Percentiles rank a stretch among this genome's conserved stretches.
These are phyloP conservation scores for Chironomus riparius DNA, from an alignment of 2,888 invertebrate genomes.

Conservation along the genomic window DNA sequence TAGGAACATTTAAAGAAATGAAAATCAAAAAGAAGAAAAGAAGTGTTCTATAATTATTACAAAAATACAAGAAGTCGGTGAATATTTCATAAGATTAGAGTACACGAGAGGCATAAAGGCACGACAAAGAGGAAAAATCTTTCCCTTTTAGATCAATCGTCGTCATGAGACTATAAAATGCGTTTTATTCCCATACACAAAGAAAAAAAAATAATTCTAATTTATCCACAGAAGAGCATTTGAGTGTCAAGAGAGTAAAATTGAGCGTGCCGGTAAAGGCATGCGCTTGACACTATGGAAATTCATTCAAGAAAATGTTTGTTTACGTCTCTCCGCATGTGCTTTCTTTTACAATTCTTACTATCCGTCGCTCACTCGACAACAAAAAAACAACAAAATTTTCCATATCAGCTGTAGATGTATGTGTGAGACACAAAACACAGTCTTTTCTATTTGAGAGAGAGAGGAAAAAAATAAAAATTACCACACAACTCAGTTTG, in stretches of 20 bases:
- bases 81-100: conserved; percentile 20
- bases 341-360: conserved; percentile 10
- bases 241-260: not conserved
- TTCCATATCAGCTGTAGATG: not conserved
- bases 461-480: not conserved
- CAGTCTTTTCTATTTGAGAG: not conserved
- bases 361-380: not conserved
- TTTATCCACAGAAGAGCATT: not conserved
- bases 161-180: not conserved
- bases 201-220: not conserved
- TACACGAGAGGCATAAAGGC: not conserved
- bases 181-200: not conserved
- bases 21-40: no score
- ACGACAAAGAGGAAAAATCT: not conserved
- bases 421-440: not conserved
- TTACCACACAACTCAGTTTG: not conserved
- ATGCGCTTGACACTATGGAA: conserved; percentile 6
- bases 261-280: conserved; percentile 1
- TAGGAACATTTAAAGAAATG: no score
- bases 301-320: conserved; percentile 23
- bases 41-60: not conserved
- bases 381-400: no score
- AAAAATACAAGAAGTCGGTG: not conserved
- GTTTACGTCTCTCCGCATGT: conserved; percentile 24
- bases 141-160: not conserved